Evolutionary conservation across 1,140 invertebrate genomes (phyloP).

Genomic region (Diprion similis): DNA sequence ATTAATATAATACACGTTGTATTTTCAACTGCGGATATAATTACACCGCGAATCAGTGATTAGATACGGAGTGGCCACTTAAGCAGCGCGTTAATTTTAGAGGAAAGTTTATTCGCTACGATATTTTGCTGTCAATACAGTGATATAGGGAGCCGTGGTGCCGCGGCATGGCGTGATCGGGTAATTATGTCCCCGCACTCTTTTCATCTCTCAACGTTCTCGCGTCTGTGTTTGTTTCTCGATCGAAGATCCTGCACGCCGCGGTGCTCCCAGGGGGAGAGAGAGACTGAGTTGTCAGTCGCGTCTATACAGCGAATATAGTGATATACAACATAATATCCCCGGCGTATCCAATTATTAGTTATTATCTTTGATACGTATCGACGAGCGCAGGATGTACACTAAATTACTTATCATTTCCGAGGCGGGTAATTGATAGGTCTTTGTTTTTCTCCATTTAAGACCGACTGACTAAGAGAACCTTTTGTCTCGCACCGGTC

Average conservation of each 20-base stretch:
- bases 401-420: no score
- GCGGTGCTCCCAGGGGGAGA: background rate
- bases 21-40: conserved; percentile 18
- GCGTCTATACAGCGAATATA: background rate
- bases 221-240: background rate
- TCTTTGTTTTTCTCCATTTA: no score
- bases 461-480: no score
- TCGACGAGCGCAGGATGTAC: no score
- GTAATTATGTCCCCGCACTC: conserved; percentile 23
- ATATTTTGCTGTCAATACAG: conserved; percentile 27
- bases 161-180: conserved; percentile 10
- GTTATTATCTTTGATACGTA: background rate
- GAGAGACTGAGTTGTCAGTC: background rate
- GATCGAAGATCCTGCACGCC: background rate
- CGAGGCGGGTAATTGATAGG: no score
- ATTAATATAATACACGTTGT: background rate
- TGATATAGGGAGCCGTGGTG: conserved; percentile 22
- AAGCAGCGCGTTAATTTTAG: conserved; percentile 37
- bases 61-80: conserved; percentile 3
- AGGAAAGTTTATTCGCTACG: conserved; percentile 17
- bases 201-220: no score
- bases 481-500: no score
- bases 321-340: background rate
- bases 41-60: conserved; percentile 32
- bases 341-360: background rate